A percentile compares a stretch with the other conserved stretches of the same genome.
These are phyloP conservation scores for Connochaetes taurinus DNA, from an alignment of 2,113 vertebrate species.

Conservation along the genomic window DNA sequence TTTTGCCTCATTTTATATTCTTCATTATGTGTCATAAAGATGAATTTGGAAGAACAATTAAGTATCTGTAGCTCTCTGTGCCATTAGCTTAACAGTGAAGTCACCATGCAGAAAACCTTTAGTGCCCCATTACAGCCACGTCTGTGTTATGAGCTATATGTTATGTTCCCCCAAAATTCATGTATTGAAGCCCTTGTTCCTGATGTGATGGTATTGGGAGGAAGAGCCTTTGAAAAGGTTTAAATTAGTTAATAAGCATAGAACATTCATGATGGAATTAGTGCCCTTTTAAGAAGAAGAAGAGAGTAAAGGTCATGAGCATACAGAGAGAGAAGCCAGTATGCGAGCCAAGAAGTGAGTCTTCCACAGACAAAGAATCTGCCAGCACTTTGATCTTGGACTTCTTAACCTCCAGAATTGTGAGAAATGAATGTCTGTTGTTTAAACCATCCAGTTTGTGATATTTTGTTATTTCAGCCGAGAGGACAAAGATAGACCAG, in stretches of 20 bases:
- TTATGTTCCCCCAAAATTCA: neutral
- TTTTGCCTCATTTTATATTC: neutral
- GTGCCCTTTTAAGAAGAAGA: neutral
- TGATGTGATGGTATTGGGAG: neutral
- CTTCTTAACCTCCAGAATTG: neutral
- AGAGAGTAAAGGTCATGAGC: neutral
- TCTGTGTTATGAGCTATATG: neutral
- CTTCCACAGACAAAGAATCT: neutral
- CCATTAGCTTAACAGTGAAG: neutral
- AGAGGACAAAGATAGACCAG: neutral
- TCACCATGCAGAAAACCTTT: neutral
- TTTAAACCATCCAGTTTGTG: neutral
- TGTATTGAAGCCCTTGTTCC: neutral
- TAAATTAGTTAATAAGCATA: neutral
- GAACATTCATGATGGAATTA: neutral
- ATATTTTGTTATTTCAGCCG: neutral
- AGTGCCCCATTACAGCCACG: fast-evolving
- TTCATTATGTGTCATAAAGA: neutral
- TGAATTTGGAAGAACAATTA: neutral
- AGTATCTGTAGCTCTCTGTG: neutral
- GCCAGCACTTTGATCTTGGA: neutral
- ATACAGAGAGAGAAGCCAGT: neutral
- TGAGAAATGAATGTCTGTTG: neutral
- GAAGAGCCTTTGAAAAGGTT: neutral
- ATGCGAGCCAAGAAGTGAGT: neutral